phyloP scores from a whole-genome alignment of 2,888 invertebrate genomes.

The Dinocampus coccinellae region DNA sequence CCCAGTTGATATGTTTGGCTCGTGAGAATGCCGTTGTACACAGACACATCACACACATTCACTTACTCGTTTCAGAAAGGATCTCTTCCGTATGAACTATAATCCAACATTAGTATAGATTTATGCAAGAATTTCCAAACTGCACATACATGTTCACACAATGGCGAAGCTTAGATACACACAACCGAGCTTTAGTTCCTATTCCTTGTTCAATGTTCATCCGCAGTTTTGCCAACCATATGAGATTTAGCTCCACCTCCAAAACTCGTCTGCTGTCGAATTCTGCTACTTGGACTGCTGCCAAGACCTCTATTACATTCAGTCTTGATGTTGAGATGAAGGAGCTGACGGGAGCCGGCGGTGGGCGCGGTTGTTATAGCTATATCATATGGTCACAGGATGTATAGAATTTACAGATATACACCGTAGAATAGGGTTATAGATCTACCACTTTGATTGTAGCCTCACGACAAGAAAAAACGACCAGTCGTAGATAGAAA shows the following conservation, averaged over 20 bases:
- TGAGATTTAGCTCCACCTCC: slow-evolving; percentile 26
- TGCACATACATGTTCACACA: slow-evolving; percentile 21
- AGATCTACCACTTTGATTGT: slow-evolving; percentile 20
- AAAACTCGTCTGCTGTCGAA: slow-evolving; percentile 22
- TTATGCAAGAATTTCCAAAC: slow-evolving; percentile 34
- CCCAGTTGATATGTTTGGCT: slow-evolving; percentile 47
- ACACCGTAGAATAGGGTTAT: slow-evolving; percentile 36
- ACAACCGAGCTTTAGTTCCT: slow-evolving; percentile 13
- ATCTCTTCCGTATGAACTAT: slow-evolving; percentile 26
- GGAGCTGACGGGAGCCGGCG: slow-evolving; percentile 17
- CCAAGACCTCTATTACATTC: slow-evolving; percentile 63
- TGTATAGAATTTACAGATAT: slow-evolving; percentile 53
- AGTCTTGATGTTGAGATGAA: slow-evolving; percentile 52
- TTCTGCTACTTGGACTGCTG: slow-evolving; percentile 53
- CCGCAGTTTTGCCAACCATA: slow-evolving; percentile 3
- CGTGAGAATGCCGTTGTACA: slow-evolving; percentile 19
- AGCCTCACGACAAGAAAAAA: slow-evolving; percentile 23
- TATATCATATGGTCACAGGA: slow-evolving; percentile 45
- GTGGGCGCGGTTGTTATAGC: slow-evolving; percentile 28
- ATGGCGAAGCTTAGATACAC: slow-evolving; percentile 27
- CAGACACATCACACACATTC: slow-evolving; percentile 35
- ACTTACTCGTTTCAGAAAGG: slow-evolving; percentile 23
- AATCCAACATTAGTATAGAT: slow-evolving; percentile 28
- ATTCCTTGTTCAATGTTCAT: slow-evolving; percentile 14
- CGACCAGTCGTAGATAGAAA: slow-evolving; percentile 6